Base-by-base conservation (phyloP, 2,888 invertebrate genomes). In the Lacanobia oleracea region DNA sequence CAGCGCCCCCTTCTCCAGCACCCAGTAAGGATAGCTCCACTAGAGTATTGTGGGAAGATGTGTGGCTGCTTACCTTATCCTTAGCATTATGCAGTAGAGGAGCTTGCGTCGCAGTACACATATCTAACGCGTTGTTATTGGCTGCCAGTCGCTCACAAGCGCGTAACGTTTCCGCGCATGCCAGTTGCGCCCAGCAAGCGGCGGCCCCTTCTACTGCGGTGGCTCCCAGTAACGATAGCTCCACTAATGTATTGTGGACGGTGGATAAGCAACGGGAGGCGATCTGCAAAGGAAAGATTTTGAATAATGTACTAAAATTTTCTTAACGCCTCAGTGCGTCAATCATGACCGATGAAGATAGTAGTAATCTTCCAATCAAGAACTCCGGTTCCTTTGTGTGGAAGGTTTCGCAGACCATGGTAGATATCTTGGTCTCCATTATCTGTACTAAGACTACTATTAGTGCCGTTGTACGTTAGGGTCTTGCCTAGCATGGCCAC, bases 171-270 rank as follows among this genome's bases (percentile, higher is more conserved):
- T 99, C 99, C 74, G 99, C 96, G 76, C 98, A 98, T 75, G 98
- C 99, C 0, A 99, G 97, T 89, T 99, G 98, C 72, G 99, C 97
- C 99, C 99, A 99, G 91, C 99, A 99, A 48, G 98, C 97, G 2
- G 98, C 96, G 0, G 99, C 98, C 51, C 99, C 99, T 27, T 97
- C 97, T 43, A 98, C 98, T 68, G 97, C 97, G 63, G 96, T 96
- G 37, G 99, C 97, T 89, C 98, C 98, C 27, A 99, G 95, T 53
- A 98, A 96, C 40, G 97, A 96, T 64, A 99, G 93, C 93, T 99
- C 99, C 67, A 98, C 97, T 54, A 98, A 95, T 57, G 98, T 98
- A 81, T 98, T 98, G 93, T 99, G 98, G 60, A 99, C 97, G 89
- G 99, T 99, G 59, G 98, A 98, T 74, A 99, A 96, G 81, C 99